phyloP scores from a whole-genome alignment of 92 coral and sea anemone genomes.

The Zoanthus sociatus region DNA sequence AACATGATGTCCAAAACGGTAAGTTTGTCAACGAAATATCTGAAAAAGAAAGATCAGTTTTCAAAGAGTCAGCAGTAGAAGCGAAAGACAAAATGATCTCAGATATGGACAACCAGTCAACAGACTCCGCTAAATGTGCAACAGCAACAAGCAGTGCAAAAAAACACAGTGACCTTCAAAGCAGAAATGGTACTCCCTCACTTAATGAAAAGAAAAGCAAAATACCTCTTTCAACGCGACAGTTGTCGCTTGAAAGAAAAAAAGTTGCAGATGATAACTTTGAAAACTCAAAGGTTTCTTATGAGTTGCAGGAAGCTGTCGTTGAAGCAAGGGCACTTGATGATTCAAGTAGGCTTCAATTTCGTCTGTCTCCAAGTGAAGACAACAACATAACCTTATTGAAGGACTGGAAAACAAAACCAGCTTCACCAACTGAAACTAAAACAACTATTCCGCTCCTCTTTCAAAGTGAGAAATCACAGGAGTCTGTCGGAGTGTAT shows the following conservation, averaged over 20 bases:
- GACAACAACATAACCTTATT: neutral
- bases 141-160: neutral
- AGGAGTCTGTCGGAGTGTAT: neutral
- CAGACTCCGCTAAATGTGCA: neutral
- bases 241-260: neutral
- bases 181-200: neutral
- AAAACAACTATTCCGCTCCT: neutral
- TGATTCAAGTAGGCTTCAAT: neutral
- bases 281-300: neutral
- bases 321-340: too few species aligned
- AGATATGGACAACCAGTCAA: neutral
- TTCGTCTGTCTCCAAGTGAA: neutral
- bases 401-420: neutral
- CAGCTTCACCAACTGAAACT: neutral
- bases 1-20: neutral
- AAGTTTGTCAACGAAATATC: neutral
- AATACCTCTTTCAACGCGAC: constrained; percentile 11
- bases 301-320: neutral
- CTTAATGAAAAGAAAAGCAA: constrained; percentile 21
- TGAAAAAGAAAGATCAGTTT: neutral
- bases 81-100: neutral
- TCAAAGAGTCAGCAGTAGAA: neutral
- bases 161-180: neutral
- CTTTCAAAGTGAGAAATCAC: neutral
- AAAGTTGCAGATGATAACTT: neutral